Percentiles rank a stretch among this genome's conserved stretches.
Evolutionary conservation across 2,888 invertebrate species (phyloP).

Genomic region (Malthinus seriepunctatus): DNA sequence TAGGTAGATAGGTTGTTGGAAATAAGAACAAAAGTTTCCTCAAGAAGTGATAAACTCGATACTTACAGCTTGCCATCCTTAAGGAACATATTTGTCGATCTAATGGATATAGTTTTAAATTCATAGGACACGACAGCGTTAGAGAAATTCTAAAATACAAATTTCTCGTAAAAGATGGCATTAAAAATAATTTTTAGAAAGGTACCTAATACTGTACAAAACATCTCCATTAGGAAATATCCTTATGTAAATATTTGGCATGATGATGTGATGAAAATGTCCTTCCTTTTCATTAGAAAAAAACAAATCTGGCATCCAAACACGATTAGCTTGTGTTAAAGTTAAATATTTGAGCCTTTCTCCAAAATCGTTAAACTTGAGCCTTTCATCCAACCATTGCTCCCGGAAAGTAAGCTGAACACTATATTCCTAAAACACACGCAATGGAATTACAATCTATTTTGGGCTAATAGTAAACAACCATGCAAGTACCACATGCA

Average conservation of each 20-base stretch:
- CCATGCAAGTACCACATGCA: conserved; percentile 33
- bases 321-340: conserved; percentile 89
- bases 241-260: conserved; percentile 89
- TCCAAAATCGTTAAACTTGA: conserved; percentile 85
- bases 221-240: conserved; percentile 95
- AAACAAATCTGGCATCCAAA: conserved; percentile 99
- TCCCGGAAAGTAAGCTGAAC: conserved; percentile 97
- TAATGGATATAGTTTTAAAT: conserved; percentile 93
- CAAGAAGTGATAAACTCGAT: neutral
- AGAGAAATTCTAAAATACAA: conserved; percentile 78
- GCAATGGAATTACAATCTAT: conserved; percentile 26
- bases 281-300: conserved; percentile 98
- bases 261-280: conserved; percentile 5
- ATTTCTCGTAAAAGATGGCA: neutral
- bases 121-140: conserved; percentile 96
- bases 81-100: conserved; percentile 95
- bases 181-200: conserved; percentile 27
- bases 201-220: conserved; percentile 88
- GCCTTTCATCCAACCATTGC: conserved; percentile 93
- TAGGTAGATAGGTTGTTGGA: no score
- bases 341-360: conserved; percentile 90
- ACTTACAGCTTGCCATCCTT: conserved; percentile 97
- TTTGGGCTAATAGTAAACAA: conserved; percentile 13
- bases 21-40: no score
- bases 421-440: conserved; percentile 87